phyloP scores from a whole-genome alignment of 2,888 invertebrate genomes.

The Plagodis pulveraria region DNA sequence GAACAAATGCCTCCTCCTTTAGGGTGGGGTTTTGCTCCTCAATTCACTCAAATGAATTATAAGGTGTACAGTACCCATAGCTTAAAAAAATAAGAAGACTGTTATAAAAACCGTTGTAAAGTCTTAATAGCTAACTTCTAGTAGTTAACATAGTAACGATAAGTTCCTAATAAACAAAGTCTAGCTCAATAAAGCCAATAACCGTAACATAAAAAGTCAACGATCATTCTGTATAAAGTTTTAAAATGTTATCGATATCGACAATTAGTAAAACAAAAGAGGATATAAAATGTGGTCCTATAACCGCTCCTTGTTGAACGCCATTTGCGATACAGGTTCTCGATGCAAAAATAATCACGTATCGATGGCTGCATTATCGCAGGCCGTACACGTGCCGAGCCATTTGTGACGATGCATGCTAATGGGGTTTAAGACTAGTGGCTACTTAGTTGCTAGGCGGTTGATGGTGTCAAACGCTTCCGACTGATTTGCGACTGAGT shows the following conservation, averaged over 20 bases:
- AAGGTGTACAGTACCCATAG: too few species aligned
- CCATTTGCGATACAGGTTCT: conserved; percentile 37
- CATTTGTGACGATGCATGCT: conserved; percentile 46
- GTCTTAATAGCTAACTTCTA: too few species aligned
- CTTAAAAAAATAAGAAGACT: too few species aligned
- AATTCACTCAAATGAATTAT: too few species aligned
- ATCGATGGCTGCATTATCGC: conserved; percentile 42
- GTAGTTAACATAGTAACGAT: too few species aligned
- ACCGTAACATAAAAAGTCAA: conserved; percentile 2
- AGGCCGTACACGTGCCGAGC: conserved; percentile 58
- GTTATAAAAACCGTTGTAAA: too few species aligned
- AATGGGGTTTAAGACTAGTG: conserved; percentile 31
- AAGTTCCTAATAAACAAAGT: too few species aligned
- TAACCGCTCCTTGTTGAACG: conserved; percentile 45
- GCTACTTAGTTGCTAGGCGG: conserved; percentile 45
- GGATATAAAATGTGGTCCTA: conserved; percentile 48
- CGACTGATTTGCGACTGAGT: conserved; percentile 50
- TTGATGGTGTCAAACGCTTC: conserved; percentile 52
- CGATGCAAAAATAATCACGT: conserved; percentile 49
- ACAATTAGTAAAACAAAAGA: conserved; percentile 30
- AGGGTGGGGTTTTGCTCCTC: too few species aligned
- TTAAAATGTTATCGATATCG: conserved; percentile 24
- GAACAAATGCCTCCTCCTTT: too few species aligned
- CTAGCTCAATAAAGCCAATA: too few species aligned
- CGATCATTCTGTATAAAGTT: conserved; percentile 13